Conservation (phyloP, 2,113 vertebrate species). For the Oncorhynchus keta region DNA sequence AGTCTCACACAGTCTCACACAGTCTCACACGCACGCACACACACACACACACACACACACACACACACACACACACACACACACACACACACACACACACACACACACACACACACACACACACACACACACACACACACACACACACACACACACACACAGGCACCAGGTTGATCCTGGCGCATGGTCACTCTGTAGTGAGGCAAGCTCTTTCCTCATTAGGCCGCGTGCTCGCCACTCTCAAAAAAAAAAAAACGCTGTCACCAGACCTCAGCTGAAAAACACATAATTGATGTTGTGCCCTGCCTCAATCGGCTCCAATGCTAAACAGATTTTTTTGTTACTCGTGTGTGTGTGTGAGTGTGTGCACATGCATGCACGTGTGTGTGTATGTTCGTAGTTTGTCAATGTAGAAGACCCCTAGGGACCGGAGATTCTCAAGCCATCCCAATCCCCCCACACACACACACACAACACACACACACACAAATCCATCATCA, state of each 20-base stretch:
- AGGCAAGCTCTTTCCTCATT: conserved; percentile 63
- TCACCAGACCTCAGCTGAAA: conserved; percentile 57
- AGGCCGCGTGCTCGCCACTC: conserved; percentile 41
- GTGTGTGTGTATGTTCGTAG: conserved; percentile 26
- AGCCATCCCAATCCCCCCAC: conserved; percentile 40
- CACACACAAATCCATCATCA: not conserved
- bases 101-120: too few species aligned
- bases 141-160: not conserved
- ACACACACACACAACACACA: conserved; percentile 19
- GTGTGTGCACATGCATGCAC: not conserved
- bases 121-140: too few species aligned
- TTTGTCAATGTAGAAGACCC: conserved; percentile 55
- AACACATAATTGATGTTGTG: conserved; percentile 64
- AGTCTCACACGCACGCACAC: too few species aligned
- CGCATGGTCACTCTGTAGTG: conserved; percentile 63
- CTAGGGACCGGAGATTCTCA: conserved; percentile 45
- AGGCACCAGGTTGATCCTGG: conserved; percentile 55
- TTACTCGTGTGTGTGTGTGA: not conserved
- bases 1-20: too few species aligned
- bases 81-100: not conserved
- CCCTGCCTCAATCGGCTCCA: conserved; percentile 63
- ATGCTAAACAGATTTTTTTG: conserved; percentile 60
- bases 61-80: not conserved
- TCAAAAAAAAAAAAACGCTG: conserved; percentile 45
- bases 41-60: too few species aligned